These are phyloP conservation scores for Holothuria leucospilota DNA, from an alignment of 53 echinoderm and acorn worm genomes.

Conservation along the genomic window DNA sequence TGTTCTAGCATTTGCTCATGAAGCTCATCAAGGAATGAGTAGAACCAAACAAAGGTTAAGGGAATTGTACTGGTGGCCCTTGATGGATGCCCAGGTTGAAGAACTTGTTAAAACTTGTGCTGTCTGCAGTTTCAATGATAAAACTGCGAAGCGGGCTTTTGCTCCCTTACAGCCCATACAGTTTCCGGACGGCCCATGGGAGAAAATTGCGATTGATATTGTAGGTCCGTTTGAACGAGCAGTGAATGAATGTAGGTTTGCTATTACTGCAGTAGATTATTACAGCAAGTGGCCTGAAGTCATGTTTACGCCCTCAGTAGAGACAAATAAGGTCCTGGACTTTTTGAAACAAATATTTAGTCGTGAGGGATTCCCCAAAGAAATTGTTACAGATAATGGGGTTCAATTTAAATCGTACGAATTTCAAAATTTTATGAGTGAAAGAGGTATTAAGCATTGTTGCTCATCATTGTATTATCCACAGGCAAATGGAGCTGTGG, in stretches of 20 bases:
- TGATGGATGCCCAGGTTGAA: constrained; percentile 20
- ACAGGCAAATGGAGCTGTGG: constrained; percentile 13
- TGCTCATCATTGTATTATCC: neutral
- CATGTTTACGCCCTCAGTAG: neutral
- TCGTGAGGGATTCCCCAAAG: neutral
- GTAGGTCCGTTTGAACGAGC: constrained; percentile 57
- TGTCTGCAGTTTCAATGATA: no score
- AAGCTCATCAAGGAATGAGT: constrained; percentile 67
- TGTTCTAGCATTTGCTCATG: constrained; percentile 48
- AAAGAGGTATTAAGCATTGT: constrained; percentile 2
- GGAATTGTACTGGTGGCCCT: constrained; percentile 31
- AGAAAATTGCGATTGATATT: constrained; percentile 74
- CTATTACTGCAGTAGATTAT: neutral
- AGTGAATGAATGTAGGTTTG: neutral
- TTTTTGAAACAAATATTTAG: neutral
- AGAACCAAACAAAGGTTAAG: constrained; percentile 20
- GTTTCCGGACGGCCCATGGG: constrained; percentile 55
- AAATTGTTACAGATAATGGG: constrained; percentile 9
- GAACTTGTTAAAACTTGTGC: no score
- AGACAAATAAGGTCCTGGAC: neutral
- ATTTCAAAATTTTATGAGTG: constrained; percentile 9
- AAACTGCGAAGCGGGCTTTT: no score
- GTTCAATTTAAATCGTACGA: constrained; percentile 16
- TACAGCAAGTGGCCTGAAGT: neutral
- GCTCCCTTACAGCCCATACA: constrained; percentile 40